Evolutionary conservation across 2,888 invertebrate species (phyloP).

Genomic region (Micropterix aruncella): DNA sequence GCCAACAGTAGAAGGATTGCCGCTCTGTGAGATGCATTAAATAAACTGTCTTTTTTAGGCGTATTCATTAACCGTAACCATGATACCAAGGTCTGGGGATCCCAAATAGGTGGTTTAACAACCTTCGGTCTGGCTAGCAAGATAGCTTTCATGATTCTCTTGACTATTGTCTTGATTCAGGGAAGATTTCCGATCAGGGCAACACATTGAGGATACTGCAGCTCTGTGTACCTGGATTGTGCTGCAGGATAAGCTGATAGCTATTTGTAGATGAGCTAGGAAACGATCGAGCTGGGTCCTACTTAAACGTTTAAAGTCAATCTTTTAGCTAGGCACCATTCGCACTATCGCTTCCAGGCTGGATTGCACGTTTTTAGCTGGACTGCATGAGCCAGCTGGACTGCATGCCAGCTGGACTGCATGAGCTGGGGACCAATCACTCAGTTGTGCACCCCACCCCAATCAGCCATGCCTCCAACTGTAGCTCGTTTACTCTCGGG

Average conservation of each 20-base stretch:
- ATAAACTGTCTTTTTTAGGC: not conserved
- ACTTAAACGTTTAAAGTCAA: not conserved
- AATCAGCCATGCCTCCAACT: conserved; percentile 4
- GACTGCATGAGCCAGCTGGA: conserved; percentile 1
- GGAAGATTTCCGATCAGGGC: too few species aligned
- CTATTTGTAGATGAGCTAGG: conserved; percentile 1
- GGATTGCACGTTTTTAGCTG: conserved; percentile 2
- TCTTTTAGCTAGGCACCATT: not conserved
- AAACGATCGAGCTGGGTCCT: conserved; percentile 1
- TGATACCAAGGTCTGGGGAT: not conserved
- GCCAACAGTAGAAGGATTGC: not conserved
- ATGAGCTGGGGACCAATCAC: conserved; percentile 1
- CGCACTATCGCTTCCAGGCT: conserved; percentile 2
- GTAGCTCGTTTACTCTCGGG: not conserved
- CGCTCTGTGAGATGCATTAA: conserved; percentile 1
- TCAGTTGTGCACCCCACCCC: conserved; percentile 2
- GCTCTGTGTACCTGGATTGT: too few species aligned
- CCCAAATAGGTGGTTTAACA: conserved; percentile 4
- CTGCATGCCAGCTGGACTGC: not conserved
- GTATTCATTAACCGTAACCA: not conserved
- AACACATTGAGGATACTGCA: too few species aligned
- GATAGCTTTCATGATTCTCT: too few species aligned
- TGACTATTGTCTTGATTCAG: not conserved
- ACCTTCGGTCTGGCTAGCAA: too few species aligned
- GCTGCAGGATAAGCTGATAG: not conserved